Evolutionary conservation across 2,888 invertebrate species (phyloP).

Genomic region (Acanthacorydalis orientalis): DNA sequence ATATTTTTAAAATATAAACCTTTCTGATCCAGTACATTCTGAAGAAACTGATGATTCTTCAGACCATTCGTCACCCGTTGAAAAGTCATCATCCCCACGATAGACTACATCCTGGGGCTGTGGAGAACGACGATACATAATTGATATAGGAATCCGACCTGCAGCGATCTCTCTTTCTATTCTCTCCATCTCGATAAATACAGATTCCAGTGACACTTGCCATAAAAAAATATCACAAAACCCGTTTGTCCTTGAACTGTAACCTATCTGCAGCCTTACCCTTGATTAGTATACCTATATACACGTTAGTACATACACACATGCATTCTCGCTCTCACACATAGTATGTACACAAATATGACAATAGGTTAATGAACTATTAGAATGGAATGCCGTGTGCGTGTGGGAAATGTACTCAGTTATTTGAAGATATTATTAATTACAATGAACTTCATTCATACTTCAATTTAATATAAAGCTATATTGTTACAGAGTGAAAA

Average conservation of each 20-base stretch:
- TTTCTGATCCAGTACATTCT: constrained; percentile 38
- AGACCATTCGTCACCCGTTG: constrained; percentile 21
- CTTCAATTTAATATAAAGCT: neutral
- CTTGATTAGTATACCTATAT: neutral
- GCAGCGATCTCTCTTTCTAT: constrained; percentile 7
- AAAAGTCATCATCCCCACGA: constrained; percentile 8
- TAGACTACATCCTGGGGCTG: neutral
- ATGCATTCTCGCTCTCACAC: too few relatives aligned
- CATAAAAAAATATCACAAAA: constrained; percentile 3
- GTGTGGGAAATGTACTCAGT: too few relatives aligned
- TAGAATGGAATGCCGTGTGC: too few relatives aligned
- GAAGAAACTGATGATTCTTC: constrained; percentile 27
- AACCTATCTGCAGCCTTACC: neutral
- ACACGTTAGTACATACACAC: too few relatives aligned
- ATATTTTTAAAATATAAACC: constrained; percentile 21
- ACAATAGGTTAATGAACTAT: too few relatives aligned
- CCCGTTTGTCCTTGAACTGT: constrained; percentile 2
- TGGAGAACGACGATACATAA: constrained; percentile 3
- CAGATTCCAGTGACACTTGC: constrained; percentile 1
- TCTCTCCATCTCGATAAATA: constrained; percentile 5
- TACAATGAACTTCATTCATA: too few relatives aligned
- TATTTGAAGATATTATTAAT: too few relatives aligned
- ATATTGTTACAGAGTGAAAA: neutral
- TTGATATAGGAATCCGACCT: constrained; percentile 5
- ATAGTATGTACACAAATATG: too few relatives aligned